A percentile compares a stretch with the other conserved stretches of the same genome.
Conservation (phyloP, 2,888 invertebrate genomes). For the Blastobasis lacticolella region DNA sequence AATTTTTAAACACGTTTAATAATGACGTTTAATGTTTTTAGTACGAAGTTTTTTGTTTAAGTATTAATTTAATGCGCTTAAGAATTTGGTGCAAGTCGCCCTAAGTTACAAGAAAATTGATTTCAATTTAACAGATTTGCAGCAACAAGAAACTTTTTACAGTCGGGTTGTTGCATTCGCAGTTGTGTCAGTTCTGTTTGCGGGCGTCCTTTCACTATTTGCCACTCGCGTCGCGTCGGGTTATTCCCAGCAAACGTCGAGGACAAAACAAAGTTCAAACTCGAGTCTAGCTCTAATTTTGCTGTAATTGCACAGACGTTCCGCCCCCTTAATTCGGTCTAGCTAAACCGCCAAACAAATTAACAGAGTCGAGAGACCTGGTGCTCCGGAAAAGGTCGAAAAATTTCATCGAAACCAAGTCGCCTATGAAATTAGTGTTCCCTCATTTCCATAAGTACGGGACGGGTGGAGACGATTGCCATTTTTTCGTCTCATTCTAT, state of each 20-base stretch:
- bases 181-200: no score
- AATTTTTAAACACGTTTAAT: no score
- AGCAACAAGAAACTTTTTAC: no score
- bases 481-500: background rate
- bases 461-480: background rate
- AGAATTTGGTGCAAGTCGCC: no score
- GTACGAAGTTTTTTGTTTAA: no score
- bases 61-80: no score
- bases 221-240: no score
- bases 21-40: no score
- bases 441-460: constrained; percentile 15
- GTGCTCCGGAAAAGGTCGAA: background rate
- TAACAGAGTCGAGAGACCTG: background rate
- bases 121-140: no score
- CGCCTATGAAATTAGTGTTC: constrained; percentile 11
- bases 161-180: no score
- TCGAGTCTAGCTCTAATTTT: background rate
- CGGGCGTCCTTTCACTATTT: no score
- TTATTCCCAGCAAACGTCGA: background rate
- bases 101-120: no score
- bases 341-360: background rate
- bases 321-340: background rate
- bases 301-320: background rate
- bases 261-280: background rate
- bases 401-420: constrained; percentile 1